Base-by-base conservation (phyloP, 2,797 vertebrate species). In the Cynopterus sphinx region DNA sequence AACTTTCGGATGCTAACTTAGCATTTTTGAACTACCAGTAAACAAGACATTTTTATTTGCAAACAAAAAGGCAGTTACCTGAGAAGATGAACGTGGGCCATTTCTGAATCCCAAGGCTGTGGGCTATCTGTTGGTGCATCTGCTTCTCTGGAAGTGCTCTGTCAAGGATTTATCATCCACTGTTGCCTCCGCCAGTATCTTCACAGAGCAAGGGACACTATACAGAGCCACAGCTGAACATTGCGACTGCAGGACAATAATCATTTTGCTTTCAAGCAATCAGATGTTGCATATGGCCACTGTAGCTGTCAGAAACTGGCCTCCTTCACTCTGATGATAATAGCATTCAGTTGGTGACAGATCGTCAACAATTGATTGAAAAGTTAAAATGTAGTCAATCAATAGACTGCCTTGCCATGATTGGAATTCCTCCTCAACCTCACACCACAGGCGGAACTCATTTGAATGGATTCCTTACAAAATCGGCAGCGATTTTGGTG, bases 191-290 rank as follows among this genome's bases (percentile, higher is more conserved):
- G 43, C 79, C 55, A n/a, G 46, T 46, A 31, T 59, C 85, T 92
- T 90, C 89, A 77, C 36, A 75, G 61, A 92, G 8, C 26, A 77
- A 70, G 26, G 13, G 68, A 41, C 75, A 2, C 13, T 87, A 8
- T 21, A 59, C 49, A 63, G 71, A 94, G 87, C 13, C 22, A 39
- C 8, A 70, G 71, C 19, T 85, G 68, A 75, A 63, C 28, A 28
- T 71, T 61, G 53, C 65, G 70, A 26, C 49, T 95, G 6, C 28
- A 39, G 51, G 61, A 53, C 5, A 71, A 61, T 33, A 39, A 68
- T 74, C 67, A 78, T 55, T 95, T 86, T 33, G 22, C 77, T 97
- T 61, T 33, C 39, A 82, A 67, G 55, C 78, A 93, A 46, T 55
- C n/a, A 31, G 86, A 88, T 77, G 74, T 87, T 73, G 57, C 77